phyloP scores from a whole-genome alignment of 2,888 invertebrate genomes.

The Drosophila nigricruria region DNA sequence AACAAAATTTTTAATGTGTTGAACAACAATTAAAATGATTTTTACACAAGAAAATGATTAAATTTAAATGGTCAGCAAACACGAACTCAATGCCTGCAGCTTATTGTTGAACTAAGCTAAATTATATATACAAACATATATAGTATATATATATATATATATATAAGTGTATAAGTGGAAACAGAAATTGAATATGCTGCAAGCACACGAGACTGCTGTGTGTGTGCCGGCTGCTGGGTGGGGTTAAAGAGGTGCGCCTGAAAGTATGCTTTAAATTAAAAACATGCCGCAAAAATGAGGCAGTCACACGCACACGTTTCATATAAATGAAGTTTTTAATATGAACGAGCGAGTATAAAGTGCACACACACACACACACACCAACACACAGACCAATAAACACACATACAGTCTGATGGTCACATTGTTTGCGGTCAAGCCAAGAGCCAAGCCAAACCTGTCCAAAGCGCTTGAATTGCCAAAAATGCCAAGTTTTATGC shows the following conservation, averaged over 20 bases:
- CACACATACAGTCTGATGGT: conserved; percentile 10
- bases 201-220: conserved; percentile 17
- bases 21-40: conserved; percentile 72
- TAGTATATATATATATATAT: conserved; percentile 8
- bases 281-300: conserved; percentile 60
- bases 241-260: conserved; percentile 29
- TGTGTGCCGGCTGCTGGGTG: neutral
- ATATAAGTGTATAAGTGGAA: conserved; percentile 3
- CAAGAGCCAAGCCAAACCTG: conserved; percentile 4
- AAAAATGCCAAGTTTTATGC: neutral
- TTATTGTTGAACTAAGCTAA: conserved; percentile 40
- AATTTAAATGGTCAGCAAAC: conserved; percentile 61
- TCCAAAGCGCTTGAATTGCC: neutral
- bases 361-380: conserved; percentile 6
- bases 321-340: conserved; percentile 24
- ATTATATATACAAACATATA: conserved; percentile 41
- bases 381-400: conserved; percentile 10
- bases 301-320: conserved; percentile 52
- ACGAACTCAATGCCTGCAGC: conserved; percentile 38
- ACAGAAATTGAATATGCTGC: conserved; percentile 53
- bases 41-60: conserved; percentile 73
- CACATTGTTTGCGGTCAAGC: conserved; percentile 34
- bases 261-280: conserved; percentile 62
- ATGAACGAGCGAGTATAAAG: conserved; percentile 7
- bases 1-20: conserved; percentile 74